phyloP scores from a whole-genome alignment of 2,888 invertebrate species.

The Auanema sp. region DNA sequence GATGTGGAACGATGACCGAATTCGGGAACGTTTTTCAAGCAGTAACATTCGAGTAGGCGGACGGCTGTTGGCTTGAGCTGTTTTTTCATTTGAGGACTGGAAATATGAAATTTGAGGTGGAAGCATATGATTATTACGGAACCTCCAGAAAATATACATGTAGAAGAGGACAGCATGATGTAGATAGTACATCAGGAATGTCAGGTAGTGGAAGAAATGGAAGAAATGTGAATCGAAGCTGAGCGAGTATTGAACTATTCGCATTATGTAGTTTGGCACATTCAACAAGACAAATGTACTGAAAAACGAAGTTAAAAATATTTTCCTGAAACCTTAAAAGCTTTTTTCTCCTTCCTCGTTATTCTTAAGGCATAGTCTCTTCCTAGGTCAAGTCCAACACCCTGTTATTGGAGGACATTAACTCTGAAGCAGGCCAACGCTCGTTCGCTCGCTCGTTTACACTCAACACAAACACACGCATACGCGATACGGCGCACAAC shows the following conservation, averaged over 20 bases:
- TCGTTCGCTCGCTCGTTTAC: no score
- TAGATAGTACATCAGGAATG: conserved; percentile 57
- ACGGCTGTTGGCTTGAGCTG: conserved; percentile 61
- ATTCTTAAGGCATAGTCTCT: background rate
- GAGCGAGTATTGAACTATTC: conserved; percentile 30
- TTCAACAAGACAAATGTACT: conserved; percentile 62
- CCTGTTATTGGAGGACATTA: background rate
- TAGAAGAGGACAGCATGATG: conserved; percentile 60
- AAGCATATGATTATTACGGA: background rate
- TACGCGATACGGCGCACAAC: no score
- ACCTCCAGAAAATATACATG: conserved; percentile 62
- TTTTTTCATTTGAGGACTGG: conserved; percentile 63
- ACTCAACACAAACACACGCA: no score
- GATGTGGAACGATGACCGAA: conserved; percentile 57
- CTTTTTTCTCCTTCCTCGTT: background rate
- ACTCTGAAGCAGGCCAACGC: no score
- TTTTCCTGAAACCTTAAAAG: background rate
- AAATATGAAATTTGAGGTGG: background rate
- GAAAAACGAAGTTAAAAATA: conserved; percentile 13
- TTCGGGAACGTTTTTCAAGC: conserved; percentile 62
- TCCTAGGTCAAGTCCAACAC: background rate
- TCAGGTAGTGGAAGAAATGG: conserved; percentile 35
- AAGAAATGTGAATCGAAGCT: conserved; percentile 24
- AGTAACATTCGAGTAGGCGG: conserved; percentile 61
- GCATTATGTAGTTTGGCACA: conserved; percentile 58